Percentiles rank a stretch among this genome's conserved stretches.
Conservation (phyloP, 1,140 invertebrate species). For the Goniozus legneri region DNA sequence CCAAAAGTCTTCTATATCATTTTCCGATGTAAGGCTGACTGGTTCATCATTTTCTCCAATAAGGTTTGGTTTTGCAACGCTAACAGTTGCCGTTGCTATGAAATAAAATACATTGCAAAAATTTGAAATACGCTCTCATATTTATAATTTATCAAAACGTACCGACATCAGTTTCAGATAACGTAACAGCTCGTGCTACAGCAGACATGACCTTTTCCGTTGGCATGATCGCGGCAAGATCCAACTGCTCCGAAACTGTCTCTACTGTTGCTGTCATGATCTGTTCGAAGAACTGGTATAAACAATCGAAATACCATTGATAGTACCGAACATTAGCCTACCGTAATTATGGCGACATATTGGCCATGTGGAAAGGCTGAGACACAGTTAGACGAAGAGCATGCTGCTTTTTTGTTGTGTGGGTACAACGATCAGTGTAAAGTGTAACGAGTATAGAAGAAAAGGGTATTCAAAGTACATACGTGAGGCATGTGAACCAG, state of each 20-base stretch:
- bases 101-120: constrained; percentile 18
- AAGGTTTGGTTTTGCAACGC: constrained; percentile 65
- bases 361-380: constrained; percentile 1
- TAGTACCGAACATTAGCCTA: constrained; percentile 42
- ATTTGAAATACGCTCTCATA: too few relatives aligned
- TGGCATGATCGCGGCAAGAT: constrained; percentile 77
- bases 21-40: constrained; percentile 62
- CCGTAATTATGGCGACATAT: constrained; percentile 22
- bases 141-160: constrained; percentile 34
- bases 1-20: constrained; percentile 81
- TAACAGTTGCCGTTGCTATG: constrained; percentile 60
- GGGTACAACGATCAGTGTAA: constrained; percentile 15
- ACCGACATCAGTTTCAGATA: constrained; percentile 87
- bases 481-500: constrained; percentile 88
- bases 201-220: constrained; percentile 76
- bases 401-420: constrained; percentile 23
- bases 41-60: constrained; percentile 69
- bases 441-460: constrained; percentile 7
- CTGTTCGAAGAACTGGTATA: constrained; percentile 60
- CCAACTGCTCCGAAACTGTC: constrained; percentile 83
- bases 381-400: constrained; percentile 20
- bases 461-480: constrained; percentile 46
- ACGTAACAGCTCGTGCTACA: constrained; percentile 78
- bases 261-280: constrained; percentile 92
- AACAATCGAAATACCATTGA: constrained; percentile 45